These are phyloP conservation scores for Phocides pigmalion DNA, from an alignment of 1,140 invertebrate species.

Conservation along the genomic window DNA sequence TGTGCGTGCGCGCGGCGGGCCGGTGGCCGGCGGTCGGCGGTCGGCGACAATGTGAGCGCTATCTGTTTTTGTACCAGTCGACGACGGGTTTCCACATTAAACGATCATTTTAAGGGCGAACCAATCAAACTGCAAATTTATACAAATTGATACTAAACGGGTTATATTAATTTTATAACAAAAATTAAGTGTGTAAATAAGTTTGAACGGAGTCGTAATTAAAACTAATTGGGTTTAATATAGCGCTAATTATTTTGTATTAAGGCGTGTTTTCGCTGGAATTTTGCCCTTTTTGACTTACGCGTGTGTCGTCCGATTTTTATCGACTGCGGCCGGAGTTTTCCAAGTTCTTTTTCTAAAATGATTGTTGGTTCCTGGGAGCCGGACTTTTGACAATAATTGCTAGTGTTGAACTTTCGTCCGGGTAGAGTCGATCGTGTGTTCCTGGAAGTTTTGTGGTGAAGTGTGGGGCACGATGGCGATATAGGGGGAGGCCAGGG, in stretches of 20 bases:
- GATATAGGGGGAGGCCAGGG: conserved; percentile 76
- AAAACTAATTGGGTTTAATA: conserved; percentile 81
- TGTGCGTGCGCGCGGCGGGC: conserved; percentile 20
- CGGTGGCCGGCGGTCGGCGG: conserved; percentile 41
- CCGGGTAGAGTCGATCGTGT: conserved; percentile 3
- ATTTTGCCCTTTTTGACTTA: conserved; percentile 60
- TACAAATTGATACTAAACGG: conserved; percentile 83
- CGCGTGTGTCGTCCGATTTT: conserved; percentile 44
- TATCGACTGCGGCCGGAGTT: not conserved
- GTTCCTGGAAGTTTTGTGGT: conserved; percentile 48
- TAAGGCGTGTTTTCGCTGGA: conserved; percentile 64
- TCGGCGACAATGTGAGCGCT: conserved; percentile 62
- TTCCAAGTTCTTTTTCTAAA: conserved; percentile 33
- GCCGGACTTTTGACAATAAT: conserved; percentile 14
- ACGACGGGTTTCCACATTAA: conserved; percentile 76
- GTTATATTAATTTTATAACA: conserved; percentile 84
- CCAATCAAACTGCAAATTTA: conserved; percentile 82
- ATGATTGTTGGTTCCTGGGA: conserved; percentile 36
- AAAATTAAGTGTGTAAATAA: conserved; percentile 84
- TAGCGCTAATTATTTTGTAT: conserved; percentile 78
- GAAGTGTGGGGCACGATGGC: conserved; percentile 59
- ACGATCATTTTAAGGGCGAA: conserved; percentile 81
- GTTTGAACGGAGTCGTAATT: conserved; percentile 77
- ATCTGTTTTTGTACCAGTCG: conserved; percentile 80
- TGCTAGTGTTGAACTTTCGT: not conserved